phyloP scores from a whole-genome alignment of 2,113 vertebrate species.

The Solenodon paradoxus region DNA sequence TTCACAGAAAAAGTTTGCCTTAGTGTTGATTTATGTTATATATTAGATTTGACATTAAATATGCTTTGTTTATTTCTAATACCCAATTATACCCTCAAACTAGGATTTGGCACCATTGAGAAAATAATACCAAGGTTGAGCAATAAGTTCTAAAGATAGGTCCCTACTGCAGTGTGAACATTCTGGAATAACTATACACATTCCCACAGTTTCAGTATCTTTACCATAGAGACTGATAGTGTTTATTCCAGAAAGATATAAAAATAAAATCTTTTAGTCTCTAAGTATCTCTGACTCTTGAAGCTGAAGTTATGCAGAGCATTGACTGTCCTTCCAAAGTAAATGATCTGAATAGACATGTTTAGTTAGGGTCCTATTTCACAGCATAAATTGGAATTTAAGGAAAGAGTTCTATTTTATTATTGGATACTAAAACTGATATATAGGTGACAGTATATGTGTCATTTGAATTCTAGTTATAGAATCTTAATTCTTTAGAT shows the following conservation, averaged over 20 bases:
- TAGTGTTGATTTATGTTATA: not conserved
- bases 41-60: not conserved
- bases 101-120: not conserved
- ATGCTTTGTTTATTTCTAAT: not conserved
- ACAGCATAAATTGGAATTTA: not conserved
- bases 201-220: too few species aligned
- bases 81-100: not conserved
- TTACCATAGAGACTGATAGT: not conserved
- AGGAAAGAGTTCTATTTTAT: not conserved
- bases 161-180: not conserved
- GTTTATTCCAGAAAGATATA: not conserved
- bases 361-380: not conserved
- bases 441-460: not conserved
- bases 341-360: not conserved
- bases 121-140: not conserved
- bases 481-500: not conserved
- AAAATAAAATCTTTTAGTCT: not conserved
- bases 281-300: not conserved
- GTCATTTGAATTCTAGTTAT: not conserved
- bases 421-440: not conserved
- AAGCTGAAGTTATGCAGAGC: not conserved
- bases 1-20: not conserved
- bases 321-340: not conserved
- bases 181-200: not conserved
- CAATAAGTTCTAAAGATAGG: not conserved